These are phyloP conservation scores for Dynastes grantii DNA, from an alignment of 2,888 invertebrate species.

Conservation along the genomic window DNA sequence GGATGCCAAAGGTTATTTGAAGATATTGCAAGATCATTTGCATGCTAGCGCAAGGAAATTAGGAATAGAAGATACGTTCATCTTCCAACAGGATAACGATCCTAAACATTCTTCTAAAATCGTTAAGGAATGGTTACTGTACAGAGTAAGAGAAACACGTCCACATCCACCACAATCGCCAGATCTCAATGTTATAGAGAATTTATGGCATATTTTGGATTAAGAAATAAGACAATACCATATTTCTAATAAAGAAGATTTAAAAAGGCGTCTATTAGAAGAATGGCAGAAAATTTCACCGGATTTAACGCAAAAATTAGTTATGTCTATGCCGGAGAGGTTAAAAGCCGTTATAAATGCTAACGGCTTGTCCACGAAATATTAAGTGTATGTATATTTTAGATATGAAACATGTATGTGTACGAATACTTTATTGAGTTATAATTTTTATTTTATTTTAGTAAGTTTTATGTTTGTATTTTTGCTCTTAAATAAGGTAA, in stretches of 20 bases:
- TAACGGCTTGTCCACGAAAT: not conserved
- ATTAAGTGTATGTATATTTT: not conserved
- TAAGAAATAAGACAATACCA: no score
- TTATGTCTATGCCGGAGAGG: not conserved
- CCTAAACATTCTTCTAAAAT: slow-evolving; percentile 14
- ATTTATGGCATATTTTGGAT: no score
- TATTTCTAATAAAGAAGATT: no score
- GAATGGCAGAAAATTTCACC: no score
- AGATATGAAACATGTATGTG: not conserved
- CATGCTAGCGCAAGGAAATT: slow-evolving; percentile 15
- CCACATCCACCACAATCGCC: no score
- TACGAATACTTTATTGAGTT: not conserved
- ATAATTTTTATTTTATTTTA: not conserved
- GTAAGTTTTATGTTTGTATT: no score
- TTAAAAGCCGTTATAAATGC: not conserved
- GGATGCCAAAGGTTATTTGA: slow-evolving; percentile 27
- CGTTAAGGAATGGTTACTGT: slow-evolving; percentile 7
- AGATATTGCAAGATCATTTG: slow-evolving; percentile 21
- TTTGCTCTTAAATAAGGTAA: not conserved
- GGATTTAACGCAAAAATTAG: not conserved
- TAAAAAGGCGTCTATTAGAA: no score
- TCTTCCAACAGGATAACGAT: slow-evolving; percentile 21
- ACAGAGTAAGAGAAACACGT: not conserved
- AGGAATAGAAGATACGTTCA: not conserved
- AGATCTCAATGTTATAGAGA: no score